Base-by-base conservation (phyloP, 2,797 vertebrate genomes). In the Sebastes paucispinis region DNA sequence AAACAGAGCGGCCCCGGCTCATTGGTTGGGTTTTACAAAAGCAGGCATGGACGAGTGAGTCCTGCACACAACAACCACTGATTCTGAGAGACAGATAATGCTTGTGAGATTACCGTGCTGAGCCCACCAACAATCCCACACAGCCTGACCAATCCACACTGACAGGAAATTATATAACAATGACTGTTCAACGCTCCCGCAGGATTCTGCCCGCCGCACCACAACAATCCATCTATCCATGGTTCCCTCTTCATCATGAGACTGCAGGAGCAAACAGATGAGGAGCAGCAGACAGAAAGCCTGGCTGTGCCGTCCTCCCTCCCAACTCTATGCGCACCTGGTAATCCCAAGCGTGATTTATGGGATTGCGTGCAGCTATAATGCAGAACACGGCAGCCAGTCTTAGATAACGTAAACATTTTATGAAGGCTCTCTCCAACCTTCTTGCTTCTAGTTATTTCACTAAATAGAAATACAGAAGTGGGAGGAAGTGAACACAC, bases 141-240 rank as follows among this genome's bases (percentile, higher is more conserved):
- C 80, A 69, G 86, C 59, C 70, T 50, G 83, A 89, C 84, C 88
- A 88, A 92, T 92, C 90, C 43, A 18, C n/a, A 12, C 79, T 3
- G 43, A 89, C 75, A 85, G 91, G 80, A 91, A 91, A 92, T 95
- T 94, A 92, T 80, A 89, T 94, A 95, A 94, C 81, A 83, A 82
- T 81, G 88, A 89, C 69, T 69, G 82, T 80, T 86, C 87, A 84
- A 80, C 79, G 16, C 79, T 87, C 85, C 70, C 34, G n/a, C 71
- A 81, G 75, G 84, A 77, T 86, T 84, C 82, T 73, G 77, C 81
- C 85, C 47, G 39, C 43, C 16, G 43, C 85, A 73, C 64, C 77
- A 82, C 82, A 62, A 89, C 86, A 86, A 89, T 80, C 86, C 76
- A 43, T 69, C 88, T 9, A 65, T 73, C 84, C 75, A 11, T 16